Base-by-base conservation (phyloP, 1,140 invertebrate species). In the Oncopodura yosiiana region DNA sequence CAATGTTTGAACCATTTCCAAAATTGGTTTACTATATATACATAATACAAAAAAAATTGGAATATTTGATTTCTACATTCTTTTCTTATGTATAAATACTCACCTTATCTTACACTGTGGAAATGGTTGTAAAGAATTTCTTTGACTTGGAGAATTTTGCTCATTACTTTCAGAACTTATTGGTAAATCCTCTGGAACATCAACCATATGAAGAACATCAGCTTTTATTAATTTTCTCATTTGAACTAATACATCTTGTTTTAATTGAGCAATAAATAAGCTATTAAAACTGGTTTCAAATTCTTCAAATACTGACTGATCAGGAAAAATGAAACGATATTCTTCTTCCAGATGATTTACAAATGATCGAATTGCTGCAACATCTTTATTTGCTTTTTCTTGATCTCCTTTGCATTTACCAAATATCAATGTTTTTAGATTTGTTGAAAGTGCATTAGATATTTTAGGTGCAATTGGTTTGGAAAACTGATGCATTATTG, bases 201-300 rank as follows among this genome's bases (percentile, higher is more conserved):
- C 75, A 48, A 82, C 77, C 44, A 83, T 83, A 54, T 83, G 78
- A 67, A 88, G 84, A 27, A 93, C 72, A 69, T 92, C 85, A 65
- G 84, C 82, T 50, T 81, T 80, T 75, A 91, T 86, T 21, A 93
- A 79, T 57, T 71, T 73, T 37, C 80, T 72, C 0, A 87, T 86
- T 59, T 73, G 76, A 26, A 78, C 76, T 23, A 87, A 65, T 39
- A 87, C 81, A 50, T 82, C 76, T 63, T 83, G 76, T 63, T 83
- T 82, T 49, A 84, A 81, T 68, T 87, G 86, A 60, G 84, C 78
- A 30, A 84, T 80, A 71, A 86, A 91, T 21, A 88, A 70, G 5
- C 78, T 70, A 66, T 90, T 83, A 34, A 92, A 80, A 70, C 89
- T 82, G 26, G 78, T 75, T 2, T 81, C 76, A 67, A 87, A 91